phyloP scores from a whole-genome alignment of 92 coral and sea anemone species.

The Epizoanthus rinbou region DNA sequence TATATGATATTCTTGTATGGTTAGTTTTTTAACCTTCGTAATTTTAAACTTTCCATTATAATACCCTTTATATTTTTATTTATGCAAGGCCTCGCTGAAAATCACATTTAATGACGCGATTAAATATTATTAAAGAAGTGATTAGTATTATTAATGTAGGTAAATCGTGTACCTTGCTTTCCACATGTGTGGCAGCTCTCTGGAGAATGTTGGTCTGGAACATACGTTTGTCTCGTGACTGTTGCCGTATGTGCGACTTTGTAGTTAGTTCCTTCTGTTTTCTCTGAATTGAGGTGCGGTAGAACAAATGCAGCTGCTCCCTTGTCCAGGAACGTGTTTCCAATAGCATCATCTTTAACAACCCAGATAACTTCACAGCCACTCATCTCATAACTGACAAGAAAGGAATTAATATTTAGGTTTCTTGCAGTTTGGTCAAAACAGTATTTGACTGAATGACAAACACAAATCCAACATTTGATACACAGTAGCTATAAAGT shows the following conservation, averaged over 20 bases:
- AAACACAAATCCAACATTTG: no score
- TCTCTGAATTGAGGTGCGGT: conserved; percentile 61
- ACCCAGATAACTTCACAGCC: conserved; percentile 96
- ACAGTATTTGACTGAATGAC: no score
- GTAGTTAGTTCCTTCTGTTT: conserved; percentile 16
- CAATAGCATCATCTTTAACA: conserved; percentile 90
- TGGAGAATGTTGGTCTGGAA: conserved; percentile 40
- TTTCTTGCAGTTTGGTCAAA: no score
- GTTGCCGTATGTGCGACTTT: conserved; percentile 35
- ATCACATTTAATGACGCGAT: background rate
- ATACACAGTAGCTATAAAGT: no score
- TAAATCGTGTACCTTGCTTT: background rate
- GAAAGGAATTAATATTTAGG: background rate
- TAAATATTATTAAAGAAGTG: background rate
- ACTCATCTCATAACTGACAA: conserved; percentile 75
- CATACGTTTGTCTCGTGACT: conserved; percentile 66
- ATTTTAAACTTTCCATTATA: no score
- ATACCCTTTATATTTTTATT: no score
- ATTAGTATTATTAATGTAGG: background rate
- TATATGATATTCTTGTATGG: no score
- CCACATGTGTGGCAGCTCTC: background rate
- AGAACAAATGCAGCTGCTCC: conserved; percentile 95
- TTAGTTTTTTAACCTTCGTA: no score
- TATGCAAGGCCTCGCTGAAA: no score
- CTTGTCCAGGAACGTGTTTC: conserved; percentile 89